These are phyloP conservation scores for Linnaemya tessellans DNA, from an alignment of 2,888 invertebrate genomes.

Conservation along the genomic window DNA sequence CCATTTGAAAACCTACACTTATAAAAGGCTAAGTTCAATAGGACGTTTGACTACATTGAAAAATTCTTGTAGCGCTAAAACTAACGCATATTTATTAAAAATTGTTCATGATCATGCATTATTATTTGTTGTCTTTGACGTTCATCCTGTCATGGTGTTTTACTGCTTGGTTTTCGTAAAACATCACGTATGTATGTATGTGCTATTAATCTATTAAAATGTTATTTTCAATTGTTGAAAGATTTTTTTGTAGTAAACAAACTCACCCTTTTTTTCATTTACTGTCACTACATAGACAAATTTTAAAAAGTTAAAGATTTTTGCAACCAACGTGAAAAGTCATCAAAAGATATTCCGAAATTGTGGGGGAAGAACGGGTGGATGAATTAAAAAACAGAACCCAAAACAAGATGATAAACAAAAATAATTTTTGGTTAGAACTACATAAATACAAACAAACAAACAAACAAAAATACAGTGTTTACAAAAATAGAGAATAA, in stretches of 20 bases:
- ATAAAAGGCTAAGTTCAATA: no score
- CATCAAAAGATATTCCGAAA: slow-evolving; percentile 37
- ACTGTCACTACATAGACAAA: slow-evolving; percentile 17
- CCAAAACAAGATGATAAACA: slow-evolving; percentile 31
- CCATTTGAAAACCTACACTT: no score
- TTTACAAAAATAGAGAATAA: slow-evolving; percentile 41
- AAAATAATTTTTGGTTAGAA: slow-evolving; percentile 40
- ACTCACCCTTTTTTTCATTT: slow-evolving; percentile 23
- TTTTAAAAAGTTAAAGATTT: slow-evolving; percentile 18
- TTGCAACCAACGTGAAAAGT: slow-evolving; percentile 58
- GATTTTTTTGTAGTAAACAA: not conserved
- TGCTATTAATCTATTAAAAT: not conserved
- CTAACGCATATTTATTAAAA: no score
- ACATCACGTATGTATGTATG: not conserved
- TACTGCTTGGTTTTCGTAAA: not conserved
- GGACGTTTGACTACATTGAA: no score
- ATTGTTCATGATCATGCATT: no score
- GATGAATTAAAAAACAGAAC: slow-evolving; percentile 30
- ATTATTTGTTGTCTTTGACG: no score
- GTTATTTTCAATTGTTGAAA: not conserved
- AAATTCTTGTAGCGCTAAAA: no score
- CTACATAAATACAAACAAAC: slow-evolving; percentile 30
- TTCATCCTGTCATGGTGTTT: no score
- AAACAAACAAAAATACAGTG: slow-evolving; percentile 35
- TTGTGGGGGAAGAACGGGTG: not conserved